A percentile compares a stretch with the other conserved stretches of the same genome.
phyloP scores from a whole-genome alignment of 2,113 vertebrate species.

The Erpornis zantholeuca region DNA sequence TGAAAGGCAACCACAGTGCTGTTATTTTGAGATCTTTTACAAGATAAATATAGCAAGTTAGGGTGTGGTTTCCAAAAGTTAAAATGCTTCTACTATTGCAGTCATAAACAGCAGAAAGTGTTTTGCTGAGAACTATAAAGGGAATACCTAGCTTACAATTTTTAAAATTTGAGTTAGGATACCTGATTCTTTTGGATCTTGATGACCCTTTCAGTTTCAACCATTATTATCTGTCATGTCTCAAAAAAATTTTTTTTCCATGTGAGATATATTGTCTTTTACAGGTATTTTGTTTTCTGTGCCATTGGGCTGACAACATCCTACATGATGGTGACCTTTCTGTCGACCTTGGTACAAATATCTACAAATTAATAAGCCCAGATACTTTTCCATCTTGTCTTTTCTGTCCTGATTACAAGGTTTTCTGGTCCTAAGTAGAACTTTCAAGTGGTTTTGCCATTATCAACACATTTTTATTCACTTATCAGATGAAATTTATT shows the following conservation, averaged over 20 bases:
- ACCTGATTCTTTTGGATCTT: background rate
- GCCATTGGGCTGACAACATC: background rate
- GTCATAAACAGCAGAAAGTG: slow-evolving; percentile 56
- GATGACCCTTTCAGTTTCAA: background rate
- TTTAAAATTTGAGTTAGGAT: background rate
- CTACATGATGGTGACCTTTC: background rate
- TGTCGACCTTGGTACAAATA: background rate
- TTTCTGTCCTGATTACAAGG: background rate
- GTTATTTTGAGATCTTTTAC: slow-evolving; percentile 72
- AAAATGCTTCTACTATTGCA: slow-evolving; percentile 51
- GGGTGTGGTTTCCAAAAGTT: slow-evolving; percentile 72
- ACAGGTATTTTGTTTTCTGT: background rate
- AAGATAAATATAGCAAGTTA: slow-evolving; percentile 71
- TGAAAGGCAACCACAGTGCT: slow-evolving; percentile 67
- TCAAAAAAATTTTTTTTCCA: background rate
- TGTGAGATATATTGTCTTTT: background rate
- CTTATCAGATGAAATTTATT: background rate
- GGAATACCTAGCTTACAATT: background rate
- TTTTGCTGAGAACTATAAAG: slow-evolving; percentile 43
- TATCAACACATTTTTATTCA: background rate
- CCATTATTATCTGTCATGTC: background rate
- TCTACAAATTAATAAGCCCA: background rate
- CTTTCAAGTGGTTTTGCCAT: background rate
- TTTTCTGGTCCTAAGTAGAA: background rate
- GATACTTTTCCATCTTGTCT: background rate